Evolutionary conservation across 2,113 vertebrate genomes (phyloP).

Genomic region (Grammomys surdaster): DNA sequence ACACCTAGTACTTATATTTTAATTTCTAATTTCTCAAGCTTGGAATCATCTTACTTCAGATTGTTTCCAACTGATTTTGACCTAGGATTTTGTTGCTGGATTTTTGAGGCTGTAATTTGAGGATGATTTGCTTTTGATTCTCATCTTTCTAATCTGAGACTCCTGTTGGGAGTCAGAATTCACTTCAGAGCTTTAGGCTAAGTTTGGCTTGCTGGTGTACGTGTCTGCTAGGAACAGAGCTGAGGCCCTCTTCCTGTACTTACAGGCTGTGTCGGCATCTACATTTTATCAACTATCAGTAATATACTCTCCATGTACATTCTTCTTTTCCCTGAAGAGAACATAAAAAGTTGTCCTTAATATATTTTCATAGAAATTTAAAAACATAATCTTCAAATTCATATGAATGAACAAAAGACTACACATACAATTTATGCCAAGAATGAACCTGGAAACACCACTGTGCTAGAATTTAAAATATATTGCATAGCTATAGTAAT

Average conservation of each 20-base stretch:
- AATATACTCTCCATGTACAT: neutral
- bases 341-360: conserved; percentile 23
- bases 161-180: neutral
- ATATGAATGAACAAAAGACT: neutral
- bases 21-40: neutral
- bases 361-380: neutral
- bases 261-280: neutral
- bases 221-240: neutral
- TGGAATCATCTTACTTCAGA: neutral
- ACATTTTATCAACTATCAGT: neutral
- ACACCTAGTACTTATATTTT: neutral
- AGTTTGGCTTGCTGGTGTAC: neutral
- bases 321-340: neutral
- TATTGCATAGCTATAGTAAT: neutral
- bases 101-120: neutral
- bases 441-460: neutral
- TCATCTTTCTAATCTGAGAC: neutral
- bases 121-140: neutral
- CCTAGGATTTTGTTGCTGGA: neutral
- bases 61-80: neutral
- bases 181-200: neutral
- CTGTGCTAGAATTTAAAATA: neutral
- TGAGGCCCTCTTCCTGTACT: neutral
- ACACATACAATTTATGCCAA: neutral
- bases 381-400: neutral